These are phyloP conservation scores for Hyalella azteca DNA, from an alignment of 2,888 invertebrate genomes.

Conservation along the genomic window DNA sequence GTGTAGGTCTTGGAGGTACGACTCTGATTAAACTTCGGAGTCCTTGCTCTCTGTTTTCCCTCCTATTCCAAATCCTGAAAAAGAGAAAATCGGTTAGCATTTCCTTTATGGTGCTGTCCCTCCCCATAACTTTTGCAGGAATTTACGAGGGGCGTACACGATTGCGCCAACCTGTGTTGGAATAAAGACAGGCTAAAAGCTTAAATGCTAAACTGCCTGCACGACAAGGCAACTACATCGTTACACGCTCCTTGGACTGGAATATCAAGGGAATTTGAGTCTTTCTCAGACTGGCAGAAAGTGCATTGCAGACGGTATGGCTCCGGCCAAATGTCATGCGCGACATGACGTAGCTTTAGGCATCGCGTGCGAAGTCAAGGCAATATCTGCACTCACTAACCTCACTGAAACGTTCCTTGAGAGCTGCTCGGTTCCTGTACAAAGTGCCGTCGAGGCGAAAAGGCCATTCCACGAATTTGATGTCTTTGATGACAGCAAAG, in stretches of 20 bases:
- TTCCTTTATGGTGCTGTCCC: background rate
- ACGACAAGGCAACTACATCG: background rate
- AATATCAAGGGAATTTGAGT: background rate
- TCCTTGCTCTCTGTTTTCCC: background rate
- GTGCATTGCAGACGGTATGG: background rate
- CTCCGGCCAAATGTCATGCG: background rate
- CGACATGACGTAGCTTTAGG: background rate
- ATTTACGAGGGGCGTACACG: conserved; percentile 26
- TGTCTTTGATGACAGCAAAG: background rate
- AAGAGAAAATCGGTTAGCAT: background rate
- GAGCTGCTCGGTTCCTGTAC: background rate
- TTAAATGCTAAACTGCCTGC: conserved; percentile 16
- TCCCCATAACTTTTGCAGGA: conserved; percentile 14
- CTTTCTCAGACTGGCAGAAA: background rate
- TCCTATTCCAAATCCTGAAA: background rate
- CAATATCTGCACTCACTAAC: background rate
- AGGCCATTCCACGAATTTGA: background rate
- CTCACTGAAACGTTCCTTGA: background rate
- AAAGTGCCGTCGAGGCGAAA: background rate
- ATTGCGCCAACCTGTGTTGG: conserved; percentile 3
- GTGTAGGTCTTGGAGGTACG: conserved; percentile 29
- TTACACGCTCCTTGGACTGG: conserved; percentile 12
- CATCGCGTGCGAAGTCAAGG: background rate
- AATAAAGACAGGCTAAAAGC: conserved; percentile 20
- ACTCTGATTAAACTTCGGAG: background rate